A percentile compares a stretch with the other conserved stretches of the same genome.
These are phyloP conservation scores for Cerastoderma edule DNA, from an alignment of 2,888 invertebrate species.

Conservation along the genomic window DNA sequence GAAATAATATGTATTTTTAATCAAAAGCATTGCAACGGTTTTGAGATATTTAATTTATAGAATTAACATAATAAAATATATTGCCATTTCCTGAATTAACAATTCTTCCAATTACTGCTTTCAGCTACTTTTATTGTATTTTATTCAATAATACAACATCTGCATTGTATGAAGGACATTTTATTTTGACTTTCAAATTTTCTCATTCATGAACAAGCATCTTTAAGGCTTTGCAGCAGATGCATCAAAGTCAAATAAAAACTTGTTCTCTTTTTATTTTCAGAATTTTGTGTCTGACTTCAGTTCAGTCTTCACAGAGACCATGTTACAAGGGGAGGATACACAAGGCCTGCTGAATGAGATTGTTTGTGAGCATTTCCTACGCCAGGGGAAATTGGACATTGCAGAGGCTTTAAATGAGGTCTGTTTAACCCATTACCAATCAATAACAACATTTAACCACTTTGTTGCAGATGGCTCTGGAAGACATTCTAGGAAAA, in stretches of 20 bases:
- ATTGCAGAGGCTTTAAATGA: constrained; percentile 92
- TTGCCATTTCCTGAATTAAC: too few relatives aligned
- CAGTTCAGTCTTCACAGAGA: constrained; percentile 93
- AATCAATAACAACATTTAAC: too few relatives aligned
- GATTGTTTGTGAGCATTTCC: constrained; percentile 97
- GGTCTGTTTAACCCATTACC: constrained; percentile 85
- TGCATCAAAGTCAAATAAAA: background rate
- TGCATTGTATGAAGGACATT: background rate
- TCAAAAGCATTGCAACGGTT: too few relatives aligned
- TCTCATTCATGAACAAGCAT: too few relatives aligned
- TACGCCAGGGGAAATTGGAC: constrained; percentile 96
- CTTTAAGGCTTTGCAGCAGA: background rate
- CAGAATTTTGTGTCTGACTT: constrained; percentile 96
- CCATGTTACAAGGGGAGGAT: constrained; percentile 90
- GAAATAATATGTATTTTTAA: too few relatives aligned
- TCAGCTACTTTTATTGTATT: too few relatives aligned
- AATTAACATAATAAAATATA: too few relatives aligned
- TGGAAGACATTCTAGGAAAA: too few relatives aligned
- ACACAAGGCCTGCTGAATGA: constrained; percentile 90
- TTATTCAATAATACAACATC: background rate
- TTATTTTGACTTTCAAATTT: too few relatives aligned
- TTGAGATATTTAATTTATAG: too few relatives aligned
- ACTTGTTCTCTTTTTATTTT: constrained; percentile 60
- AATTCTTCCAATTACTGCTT: too few relatives aligned
- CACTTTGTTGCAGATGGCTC: too few relatives aligned